These are phyloP conservation scores for Paradisaea rubra DNA, from an alignment of 2,113 vertebrate genomes.

Conservation along the genomic window DNA sequence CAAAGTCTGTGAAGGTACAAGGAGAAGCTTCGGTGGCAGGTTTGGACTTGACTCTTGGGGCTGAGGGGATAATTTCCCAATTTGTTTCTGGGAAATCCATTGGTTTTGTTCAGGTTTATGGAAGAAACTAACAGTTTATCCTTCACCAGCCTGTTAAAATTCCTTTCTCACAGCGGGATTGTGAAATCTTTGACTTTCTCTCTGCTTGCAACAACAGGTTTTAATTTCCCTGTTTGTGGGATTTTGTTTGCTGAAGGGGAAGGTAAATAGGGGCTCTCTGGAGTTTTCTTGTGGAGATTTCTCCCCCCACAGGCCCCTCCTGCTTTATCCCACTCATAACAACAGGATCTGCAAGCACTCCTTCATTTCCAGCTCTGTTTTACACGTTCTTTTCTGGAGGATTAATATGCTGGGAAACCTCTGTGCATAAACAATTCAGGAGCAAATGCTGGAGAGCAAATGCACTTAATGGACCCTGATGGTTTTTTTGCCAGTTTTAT, in stretches of 20 bases:
- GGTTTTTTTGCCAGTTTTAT: neutral
- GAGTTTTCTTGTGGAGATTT: neutral
- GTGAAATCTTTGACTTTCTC: neutral
- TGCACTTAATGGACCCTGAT: neutral
- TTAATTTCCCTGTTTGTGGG: neutral
- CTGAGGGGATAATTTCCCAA: neutral
- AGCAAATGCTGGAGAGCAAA: neutral
- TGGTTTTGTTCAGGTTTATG: neutral
- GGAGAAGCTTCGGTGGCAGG: neutral
- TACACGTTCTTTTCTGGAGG: neutral
- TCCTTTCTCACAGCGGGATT: neutral
- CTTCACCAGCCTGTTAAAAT: neutral
- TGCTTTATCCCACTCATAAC: neutral
- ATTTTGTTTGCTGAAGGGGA: neutral
- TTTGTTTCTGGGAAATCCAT: neutral
- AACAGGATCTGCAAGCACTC: neutral
- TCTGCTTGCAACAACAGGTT: neutral
- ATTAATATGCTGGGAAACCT: neutral
- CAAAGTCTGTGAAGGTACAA: neutral
- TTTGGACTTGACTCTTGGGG: neutral
- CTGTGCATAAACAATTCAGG: neutral
- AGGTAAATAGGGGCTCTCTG: neutral
- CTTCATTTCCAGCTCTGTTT: neutral
- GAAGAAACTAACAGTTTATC: neutral
- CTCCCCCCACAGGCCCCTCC: accelerated